Evolutionary conservation across 2,797 vertebrate genomes (phyloP).

Genomic region (Oreochromis grahami): DNA sequence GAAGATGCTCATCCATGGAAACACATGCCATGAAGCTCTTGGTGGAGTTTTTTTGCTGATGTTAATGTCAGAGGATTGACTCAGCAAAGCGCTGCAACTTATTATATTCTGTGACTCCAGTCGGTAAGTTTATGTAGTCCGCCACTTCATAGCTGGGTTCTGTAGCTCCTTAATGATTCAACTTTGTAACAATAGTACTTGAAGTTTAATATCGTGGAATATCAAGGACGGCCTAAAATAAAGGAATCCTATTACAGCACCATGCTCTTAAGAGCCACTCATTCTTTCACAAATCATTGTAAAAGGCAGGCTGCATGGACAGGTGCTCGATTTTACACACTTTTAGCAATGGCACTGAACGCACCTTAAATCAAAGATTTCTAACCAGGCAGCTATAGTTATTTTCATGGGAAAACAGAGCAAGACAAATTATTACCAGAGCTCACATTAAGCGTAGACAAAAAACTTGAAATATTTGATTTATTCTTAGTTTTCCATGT

Average conservation of each 20-base stretch:
- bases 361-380: background rate
- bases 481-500: slow-evolving; percentile 48
- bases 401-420: background rate
- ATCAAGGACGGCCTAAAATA: background rate
- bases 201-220: background rate
- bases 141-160: background rate
- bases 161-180: background rate
- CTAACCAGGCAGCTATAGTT: background rate
- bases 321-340: background rate
- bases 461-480: slow-evolving; percentile 18
- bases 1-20: background rate
- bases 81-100: background rate
- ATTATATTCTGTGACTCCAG: background rate
- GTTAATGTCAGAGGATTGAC: background rate
- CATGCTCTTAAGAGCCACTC: background rate
- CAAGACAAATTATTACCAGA: background rate
- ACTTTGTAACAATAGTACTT: background rate
- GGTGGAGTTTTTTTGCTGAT: background rate
- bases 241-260: background rate
- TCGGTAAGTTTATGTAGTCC: background rate
- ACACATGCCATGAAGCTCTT: background rate
- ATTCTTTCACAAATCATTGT: background rate
- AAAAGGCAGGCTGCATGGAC: background rate
- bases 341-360: background rate
- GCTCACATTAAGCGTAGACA: background rate